Conservation (phyloP, 1,140 invertebrate species). For the Drosophila trapezifrons region DNA sequence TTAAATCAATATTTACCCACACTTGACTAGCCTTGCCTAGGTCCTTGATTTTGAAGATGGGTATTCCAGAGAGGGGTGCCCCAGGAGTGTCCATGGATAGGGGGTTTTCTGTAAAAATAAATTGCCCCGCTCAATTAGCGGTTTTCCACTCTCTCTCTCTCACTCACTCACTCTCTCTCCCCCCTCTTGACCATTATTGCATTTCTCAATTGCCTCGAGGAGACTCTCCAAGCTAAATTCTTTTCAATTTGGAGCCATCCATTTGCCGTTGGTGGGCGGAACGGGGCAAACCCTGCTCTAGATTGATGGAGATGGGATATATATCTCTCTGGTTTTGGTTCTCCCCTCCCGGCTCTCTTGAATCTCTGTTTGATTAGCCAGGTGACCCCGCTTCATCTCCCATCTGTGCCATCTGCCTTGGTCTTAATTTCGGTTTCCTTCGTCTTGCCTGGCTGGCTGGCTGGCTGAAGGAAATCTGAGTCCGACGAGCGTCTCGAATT, state of each 20-base stretch:
- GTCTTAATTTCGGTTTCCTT: constrained; percentile 7
- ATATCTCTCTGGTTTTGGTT: not conserved
- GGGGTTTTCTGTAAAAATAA: constrained; percentile 53
- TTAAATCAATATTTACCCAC: constrained; percentile 60
- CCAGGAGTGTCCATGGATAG: not conserved
- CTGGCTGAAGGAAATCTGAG: constrained; percentile 55
- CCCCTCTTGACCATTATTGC: constrained; percentile 48
- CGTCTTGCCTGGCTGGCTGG: not conserved
- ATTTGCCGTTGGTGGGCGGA: not conserved
- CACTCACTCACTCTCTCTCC: not conserved
- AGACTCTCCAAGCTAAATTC: constrained; percentile 41
- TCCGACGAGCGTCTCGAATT: constrained; percentile 51
- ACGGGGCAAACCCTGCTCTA: not conserved
- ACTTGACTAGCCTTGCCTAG: not conserved
- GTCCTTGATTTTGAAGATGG: constrained; percentile 10
- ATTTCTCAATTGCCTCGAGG: constrained; percentile 52
- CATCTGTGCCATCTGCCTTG: not conserved
- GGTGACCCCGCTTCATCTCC: constrained; percentile 22
- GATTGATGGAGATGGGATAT: constrained; percentile 34
- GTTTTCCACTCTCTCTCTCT: constrained; percentile 30
- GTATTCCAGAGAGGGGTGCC: not conserved
- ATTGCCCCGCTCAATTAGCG: constrained; percentile 79
- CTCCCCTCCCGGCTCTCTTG: not conserved
- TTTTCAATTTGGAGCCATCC: constrained; percentile 41
- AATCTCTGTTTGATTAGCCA: constrained; percentile 36